These are phyloP conservation scores for Xiphophorus birchmanni DNA, from an alignment of 2,797 vertebrate genomes.

Conservation along the genomic window DNA sequence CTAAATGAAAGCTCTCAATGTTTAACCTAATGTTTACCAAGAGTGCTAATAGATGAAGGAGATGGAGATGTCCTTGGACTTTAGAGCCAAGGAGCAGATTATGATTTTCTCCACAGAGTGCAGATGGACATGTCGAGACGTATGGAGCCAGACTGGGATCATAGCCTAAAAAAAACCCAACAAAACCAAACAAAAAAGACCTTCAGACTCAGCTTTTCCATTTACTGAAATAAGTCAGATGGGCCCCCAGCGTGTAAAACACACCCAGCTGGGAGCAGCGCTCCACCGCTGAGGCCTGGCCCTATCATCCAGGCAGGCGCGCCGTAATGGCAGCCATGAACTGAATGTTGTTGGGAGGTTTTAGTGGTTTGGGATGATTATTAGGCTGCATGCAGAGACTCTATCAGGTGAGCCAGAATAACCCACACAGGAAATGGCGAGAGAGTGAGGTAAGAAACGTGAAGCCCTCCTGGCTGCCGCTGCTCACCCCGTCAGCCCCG, in stretches of 20 bases:
- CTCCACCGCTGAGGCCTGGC: slow-evolving; percentile 30
- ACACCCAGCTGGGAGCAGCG: slow-evolving; percentile 33
- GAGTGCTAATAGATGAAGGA: not conserved
- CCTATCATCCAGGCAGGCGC: slow-evolving; percentile 40
- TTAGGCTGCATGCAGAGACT: slow-evolving; percentile 15
- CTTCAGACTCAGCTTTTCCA: slow-evolving; percentile 76
- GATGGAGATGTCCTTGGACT: slow-evolving; percentile 15
- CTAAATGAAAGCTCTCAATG: not conserved
- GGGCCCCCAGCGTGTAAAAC: slow-evolving; percentile 40
- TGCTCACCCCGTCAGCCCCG: slow-evolving; percentile 39
- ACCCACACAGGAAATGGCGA: slow-evolving; percentile 44
- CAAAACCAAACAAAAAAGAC: slow-evolving; percentile 1
- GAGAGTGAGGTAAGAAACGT: slow-evolving; percentile 52
- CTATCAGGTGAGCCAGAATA: slow-evolving; percentile 32
- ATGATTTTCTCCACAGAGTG: slow-evolving; percentile 32
- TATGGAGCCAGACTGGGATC: slow-evolving; percentile 59
- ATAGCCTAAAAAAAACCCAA: slow-evolving; percentile 14
- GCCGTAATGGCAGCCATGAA: slow-evolving; percentile 50
- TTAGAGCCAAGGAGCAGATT: slow-evolving; percentile 27
- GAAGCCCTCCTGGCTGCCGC: slow-evolving; percentile 39
- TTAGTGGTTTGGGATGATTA: slow-evolving; percentile 38
- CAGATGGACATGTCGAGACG: slow-evolving; percentile 59
- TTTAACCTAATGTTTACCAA: not conserved
- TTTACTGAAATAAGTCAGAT: slow-evolving; percentile 46
- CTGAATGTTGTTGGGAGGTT: slow-evolving; percentile 41